Evolutionary conservation across 2,797 vertebrate species (phyloP).

Genomic region (Acanthurus leucopareius): DNA sequence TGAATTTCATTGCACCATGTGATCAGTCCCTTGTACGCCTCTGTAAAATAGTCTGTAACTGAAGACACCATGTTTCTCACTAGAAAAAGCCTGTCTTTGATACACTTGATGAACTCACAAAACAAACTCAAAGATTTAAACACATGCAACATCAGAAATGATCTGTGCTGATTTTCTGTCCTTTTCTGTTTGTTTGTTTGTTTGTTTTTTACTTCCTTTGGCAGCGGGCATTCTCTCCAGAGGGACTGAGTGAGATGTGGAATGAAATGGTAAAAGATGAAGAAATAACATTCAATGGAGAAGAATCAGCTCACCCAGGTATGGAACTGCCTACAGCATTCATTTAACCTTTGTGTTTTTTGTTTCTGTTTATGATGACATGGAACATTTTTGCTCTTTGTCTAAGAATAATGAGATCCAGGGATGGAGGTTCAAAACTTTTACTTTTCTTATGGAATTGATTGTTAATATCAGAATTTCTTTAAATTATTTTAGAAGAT

Average conservation of each 20-base stretch:
- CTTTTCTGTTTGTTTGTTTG: too few relatives aligned
- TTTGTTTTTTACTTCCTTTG: constrained; percentile 5
- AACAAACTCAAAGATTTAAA: neutral
- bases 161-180: constrained; percentile 3
- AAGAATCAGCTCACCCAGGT: constrained; percentile 90
- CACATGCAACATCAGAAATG: neutral
- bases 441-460: neutral
- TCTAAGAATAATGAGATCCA: neutral
- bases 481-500: constrained; percentile 86
- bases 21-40: too few relatives aligned
- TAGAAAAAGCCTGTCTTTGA: neutral
- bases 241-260: constrained; percentile 98
- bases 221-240: constrained; percentile 95
- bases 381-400: neutral
- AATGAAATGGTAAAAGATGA: constrained; percentile 99
- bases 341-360: neutral
- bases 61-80: too few relatives aligned
- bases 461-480: constrained; percentile 7
- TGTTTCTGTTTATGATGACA: neutral
- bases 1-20: too few relatives aligned
- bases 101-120: neutral
- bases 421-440: neutral
- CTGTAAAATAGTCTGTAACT: too few relatives aligned
- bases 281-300: constrained; percentile 93
- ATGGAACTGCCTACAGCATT: constrained; percentile 27